Conservation (phyloP, 1,140 invertebrate genomes). For the Uloborus diversus region DNA sequence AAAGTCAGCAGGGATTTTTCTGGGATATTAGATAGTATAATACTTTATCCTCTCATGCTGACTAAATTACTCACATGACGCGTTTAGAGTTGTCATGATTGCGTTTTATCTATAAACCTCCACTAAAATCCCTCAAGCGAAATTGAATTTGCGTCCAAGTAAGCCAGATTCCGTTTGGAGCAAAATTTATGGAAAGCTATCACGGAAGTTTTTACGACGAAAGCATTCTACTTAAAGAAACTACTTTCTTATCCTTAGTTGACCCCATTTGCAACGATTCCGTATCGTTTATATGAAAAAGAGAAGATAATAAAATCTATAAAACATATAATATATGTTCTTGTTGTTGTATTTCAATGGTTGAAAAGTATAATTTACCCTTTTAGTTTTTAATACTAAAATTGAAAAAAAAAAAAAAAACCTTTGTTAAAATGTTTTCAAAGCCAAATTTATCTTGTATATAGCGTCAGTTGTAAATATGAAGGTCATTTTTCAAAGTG, state of each 20-base stretch:
- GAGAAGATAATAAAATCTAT: constrained; percentile 11
- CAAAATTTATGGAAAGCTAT: constrained; percentile 36
- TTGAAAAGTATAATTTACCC: no score
- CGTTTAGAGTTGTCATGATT: constrained; percentile 20
- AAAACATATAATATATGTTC: constrained; percentile 24
- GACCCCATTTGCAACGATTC: constrained; percentile 14
- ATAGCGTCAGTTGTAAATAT: no score
- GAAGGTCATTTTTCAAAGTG: no score
- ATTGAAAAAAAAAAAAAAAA: no score
- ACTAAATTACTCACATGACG: not conserved
- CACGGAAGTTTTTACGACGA: constrained; percentile 33
- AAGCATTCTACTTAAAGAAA: constrained; percentile 43
- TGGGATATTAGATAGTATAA: no score
- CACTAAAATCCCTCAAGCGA: constrained; percentile 7
- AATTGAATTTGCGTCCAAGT: constrained; percentile 32
- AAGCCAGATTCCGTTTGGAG: constrained; percentile 27
- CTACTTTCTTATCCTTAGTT: not conserved
- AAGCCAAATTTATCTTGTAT: no score
- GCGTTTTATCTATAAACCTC: constrained; percentile 18
- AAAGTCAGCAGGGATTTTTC: no score
- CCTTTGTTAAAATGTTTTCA: no score
- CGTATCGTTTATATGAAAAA: constrained; percentile 3
- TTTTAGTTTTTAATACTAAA: no score
- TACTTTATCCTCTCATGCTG: no score
- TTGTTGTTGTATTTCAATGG: no score